Conservation (phyloP, 2,797 vertebrate species). For the Acanthis flammea region DNA sequence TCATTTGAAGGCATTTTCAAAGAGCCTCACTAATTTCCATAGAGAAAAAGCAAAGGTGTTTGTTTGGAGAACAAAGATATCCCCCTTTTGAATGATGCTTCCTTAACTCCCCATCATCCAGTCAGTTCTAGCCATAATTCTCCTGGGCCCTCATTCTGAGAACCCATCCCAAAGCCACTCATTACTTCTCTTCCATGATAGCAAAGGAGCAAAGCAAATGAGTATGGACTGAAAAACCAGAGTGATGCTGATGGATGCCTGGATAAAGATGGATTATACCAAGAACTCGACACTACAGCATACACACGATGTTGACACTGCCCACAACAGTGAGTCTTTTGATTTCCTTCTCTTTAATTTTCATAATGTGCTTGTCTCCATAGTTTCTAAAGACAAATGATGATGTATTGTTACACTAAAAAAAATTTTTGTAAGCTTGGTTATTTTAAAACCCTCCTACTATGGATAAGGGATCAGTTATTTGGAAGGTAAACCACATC, state of each 20-base stretch:
- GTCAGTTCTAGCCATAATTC: neutral
- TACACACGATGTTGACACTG: accelerated
- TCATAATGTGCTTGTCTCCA: neutral
- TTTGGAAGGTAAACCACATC: neutral
- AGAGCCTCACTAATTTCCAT: neutral
- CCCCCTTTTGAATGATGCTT: neutral
- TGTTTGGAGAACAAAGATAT: neutral
- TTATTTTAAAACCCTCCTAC: neutral
- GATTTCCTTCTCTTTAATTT: neutral
- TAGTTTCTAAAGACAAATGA: neutral
- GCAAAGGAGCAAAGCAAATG: neutral
- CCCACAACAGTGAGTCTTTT: neutral
- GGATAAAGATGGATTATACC: neutral
- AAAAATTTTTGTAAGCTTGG: neutral
- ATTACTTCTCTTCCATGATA: neutral
- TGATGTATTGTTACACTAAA: neutral
- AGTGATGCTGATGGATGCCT: neutral
- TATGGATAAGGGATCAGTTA: neutral
- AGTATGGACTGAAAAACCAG: neutral
- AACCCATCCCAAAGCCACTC: neutral
- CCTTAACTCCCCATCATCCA: neutral
- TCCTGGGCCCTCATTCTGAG: accelerated
- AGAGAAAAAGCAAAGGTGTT: neutral
- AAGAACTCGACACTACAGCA: neutral
- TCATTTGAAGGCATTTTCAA: neutral